Evolutionary conservation across 2,888 invertebrate species (phyloP).

Genomic region (Acrobasis suavella): DNA sequence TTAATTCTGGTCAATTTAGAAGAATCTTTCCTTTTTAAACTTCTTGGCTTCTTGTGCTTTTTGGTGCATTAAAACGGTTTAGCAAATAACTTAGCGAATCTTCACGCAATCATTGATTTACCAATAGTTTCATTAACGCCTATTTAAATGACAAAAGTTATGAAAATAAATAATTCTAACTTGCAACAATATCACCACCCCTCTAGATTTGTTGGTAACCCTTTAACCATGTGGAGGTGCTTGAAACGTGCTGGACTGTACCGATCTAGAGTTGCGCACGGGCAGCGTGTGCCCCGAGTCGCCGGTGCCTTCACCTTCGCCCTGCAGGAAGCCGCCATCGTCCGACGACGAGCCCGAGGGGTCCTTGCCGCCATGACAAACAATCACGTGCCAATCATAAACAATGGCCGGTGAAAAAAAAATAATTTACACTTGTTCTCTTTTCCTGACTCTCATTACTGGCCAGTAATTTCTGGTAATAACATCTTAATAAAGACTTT

Average conservation of each 20-base stretch:
- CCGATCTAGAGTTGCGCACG: conserved; percentile 80
- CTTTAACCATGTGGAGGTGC: conserved; percentile 23
- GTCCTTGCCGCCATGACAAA: conserved; percentile 71
- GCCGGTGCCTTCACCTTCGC: conserved; percentile 58
- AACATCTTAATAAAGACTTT: neutral
- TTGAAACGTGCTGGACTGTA: conserved; percentile 49
- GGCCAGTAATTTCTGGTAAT: neutral
- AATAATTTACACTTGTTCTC: conserved; percentile 14
- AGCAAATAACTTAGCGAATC: no score
- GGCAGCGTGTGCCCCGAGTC: conserved; percentile 79
- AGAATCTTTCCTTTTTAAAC: no score
- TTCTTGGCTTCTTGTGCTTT: no score
- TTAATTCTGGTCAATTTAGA: no score
- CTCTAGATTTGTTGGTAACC: neutral
- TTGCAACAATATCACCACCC: neutral
- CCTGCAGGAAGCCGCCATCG: conserved; percentile 78
- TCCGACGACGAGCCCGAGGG: conserved; percentile 80
- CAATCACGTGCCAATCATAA: conserved; percentile 64
- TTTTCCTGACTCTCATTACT: conserved; percentile 1
- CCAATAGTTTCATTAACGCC: no score
- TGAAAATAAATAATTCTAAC: no score
- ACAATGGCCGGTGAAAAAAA: conserved; percentile 30
- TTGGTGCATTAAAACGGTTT: no score
- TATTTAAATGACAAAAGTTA: no score
- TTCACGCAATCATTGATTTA: no score